Percentiles rank a stretch among this genome's conserved stretches.
Conservation (phyloP, 2,113 vertebrate genomes). For the Oncorhynchus clarkii region DNA sequence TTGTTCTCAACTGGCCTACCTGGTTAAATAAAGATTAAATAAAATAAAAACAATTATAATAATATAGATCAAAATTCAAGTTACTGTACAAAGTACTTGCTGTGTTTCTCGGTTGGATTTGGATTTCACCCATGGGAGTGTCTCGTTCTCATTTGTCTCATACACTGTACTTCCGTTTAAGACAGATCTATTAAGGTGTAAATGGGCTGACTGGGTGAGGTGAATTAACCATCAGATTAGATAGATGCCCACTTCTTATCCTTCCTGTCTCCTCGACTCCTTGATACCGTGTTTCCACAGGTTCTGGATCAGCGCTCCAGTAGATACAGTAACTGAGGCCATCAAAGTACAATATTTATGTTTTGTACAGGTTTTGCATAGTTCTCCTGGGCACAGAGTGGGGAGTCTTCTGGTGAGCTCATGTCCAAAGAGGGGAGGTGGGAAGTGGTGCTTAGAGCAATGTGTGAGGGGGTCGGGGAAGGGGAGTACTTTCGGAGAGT, state of each 20-base stretch:
- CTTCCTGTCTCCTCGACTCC: slow-evolving; percentile 52
- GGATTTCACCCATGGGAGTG: too few relatives aligned
- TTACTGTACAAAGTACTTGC: too few relatives aligned
- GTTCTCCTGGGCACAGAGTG: slow-evolving; percentile 67
- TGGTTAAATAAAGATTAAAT: too few relatives aligned
- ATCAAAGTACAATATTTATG: slow-evolving; percentile 76
- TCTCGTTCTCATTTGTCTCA: not conserved
- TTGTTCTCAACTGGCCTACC: too few relatives aligned
- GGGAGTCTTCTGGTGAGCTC: slow-evolving; percentile 66
- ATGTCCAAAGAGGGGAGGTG: slow-evolving; percentile 51
- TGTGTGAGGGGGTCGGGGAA: not conserved
- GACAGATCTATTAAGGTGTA: not conserved
- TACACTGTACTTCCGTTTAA: not conserved
- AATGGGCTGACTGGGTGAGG: not conserved
- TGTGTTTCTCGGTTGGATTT: too few relatives aligned
- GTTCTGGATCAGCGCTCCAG: slow-evolving; percentile 67
- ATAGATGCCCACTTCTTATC: slow-evolving; percentile 65
- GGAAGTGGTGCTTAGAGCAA: not conserved
- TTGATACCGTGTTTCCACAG: slow-evolving; percentile 65
- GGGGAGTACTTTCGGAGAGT: slow-evolving; percentile 7
- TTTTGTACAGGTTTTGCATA: slow-evolving; percentile 69
- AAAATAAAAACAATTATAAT: too few relatives aligned
- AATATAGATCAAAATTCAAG: too few relatives aligned
- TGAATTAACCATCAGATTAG: not conserved
- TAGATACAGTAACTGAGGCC: slow-evolving; percentile 67